Base-by-base conservation (phyloP, 2,888 invertebrate species). In the Zygaena filipendulae region DNA sequence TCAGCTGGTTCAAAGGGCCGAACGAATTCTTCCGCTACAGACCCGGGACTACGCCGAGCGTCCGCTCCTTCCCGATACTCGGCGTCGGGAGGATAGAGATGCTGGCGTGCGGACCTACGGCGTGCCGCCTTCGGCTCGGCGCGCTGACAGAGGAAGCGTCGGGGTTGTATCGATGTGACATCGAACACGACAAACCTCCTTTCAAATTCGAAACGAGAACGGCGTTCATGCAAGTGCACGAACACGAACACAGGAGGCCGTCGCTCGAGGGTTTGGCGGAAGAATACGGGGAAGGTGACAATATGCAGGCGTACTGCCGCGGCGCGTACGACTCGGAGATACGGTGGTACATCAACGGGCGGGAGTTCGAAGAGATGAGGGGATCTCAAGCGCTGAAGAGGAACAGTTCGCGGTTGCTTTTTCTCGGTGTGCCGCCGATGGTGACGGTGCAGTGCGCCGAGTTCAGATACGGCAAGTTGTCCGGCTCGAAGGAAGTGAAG, bases 371-470 rank as follows among this genome's bases (percentile, higher is more conserved):
- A 19, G 60, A 64, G 2, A 45, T 64, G 42, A 49, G 63, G 29
- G 68, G 66, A 8, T 56, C 54, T 2, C 37, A 49, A 1, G 42
- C 49, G 2, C 49, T 75, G 13, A 62, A 51, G 19, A 52, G 45
- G 26, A 55, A 45, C 19, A 66, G 61, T 40, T 54, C 55, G 1
- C 52, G 61, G 8, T 38, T 54, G 1, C 38, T 62, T 4, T 69
- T 71, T 60, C 38, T 74, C 42, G 84, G 79, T 45, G 27, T 67
- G 45, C 56, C 82, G 40, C 68, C 81, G 37, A 67, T 70, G 49
- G 53, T 84, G 26, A 80, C 64, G 38, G 69, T 59, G 47, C 83
- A 52, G 43, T 85, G 69, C 61, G 83, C 68, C 22, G 82, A 56
- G 52, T 79, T 45, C 46, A 70, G 72, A 6, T 68, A 74, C 20